Evolutionary conservation across 2,888 invertebrate genomes (phyloP), one percentile per base, ranked within the genome.

Genomic region (Lasioglossum villosulum): DNA sequence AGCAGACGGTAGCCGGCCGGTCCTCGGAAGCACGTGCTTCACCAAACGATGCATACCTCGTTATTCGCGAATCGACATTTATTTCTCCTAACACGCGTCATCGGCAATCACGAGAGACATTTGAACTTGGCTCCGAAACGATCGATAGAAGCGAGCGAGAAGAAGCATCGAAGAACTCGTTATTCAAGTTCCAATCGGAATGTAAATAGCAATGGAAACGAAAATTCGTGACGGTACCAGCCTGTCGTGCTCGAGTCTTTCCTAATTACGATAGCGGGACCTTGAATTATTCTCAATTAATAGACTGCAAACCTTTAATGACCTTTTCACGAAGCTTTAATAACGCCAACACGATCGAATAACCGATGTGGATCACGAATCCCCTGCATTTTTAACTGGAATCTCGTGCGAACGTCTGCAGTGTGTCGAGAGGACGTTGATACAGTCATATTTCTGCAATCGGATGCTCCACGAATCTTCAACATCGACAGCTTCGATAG

Each of bases 31-130:
- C 23, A 68, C 39, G 70, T 63, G 68, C 68, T 77, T 70, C 27
- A 14, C 71, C 34, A 76, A 82, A 84, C 59, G 59, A 70, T 34
- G 68, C 37, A 68, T 70, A 82, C 82, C 30, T 23, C 59, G 68
- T 84, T 82, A 80, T 56, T 75, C 63, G 27, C 23, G 68, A n/a
- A n/a, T 66, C 19, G 14, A 56, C 56, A n/a, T n/a, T 56, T n/a
- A 56, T 1, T n/a, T 56, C 12, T 56, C 56, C 52, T 52, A 19
- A 23, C 52, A 8, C 52, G 52, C 23, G 52, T 23, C 23, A 48
- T 6, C 48, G 48, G 8, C 48, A 23, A 23, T 23, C 52, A 8
- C 0, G 23, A 23, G 23, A 56, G 56, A 68, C 37, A 23, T 37
- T 30, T 63, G 68, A 68, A 68, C 68, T 34, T 68, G 68, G 4